Conservation (phyloP, 2,113 vertebrate species). For the Cepphus grylle region DNA sequence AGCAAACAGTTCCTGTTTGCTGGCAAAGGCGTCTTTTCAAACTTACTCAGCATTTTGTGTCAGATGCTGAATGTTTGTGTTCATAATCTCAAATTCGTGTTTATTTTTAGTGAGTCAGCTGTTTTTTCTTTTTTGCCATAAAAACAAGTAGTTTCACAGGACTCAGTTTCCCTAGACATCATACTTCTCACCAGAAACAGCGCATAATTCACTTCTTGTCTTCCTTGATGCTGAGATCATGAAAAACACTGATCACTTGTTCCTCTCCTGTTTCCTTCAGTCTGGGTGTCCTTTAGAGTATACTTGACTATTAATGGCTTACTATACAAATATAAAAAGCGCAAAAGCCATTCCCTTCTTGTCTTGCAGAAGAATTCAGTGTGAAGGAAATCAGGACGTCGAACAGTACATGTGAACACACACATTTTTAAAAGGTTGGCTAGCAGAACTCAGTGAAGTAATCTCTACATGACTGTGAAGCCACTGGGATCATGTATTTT, state of each 20-base stretch:
- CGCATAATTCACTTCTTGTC: neutral
- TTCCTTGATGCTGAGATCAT: neutral
- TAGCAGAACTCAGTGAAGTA: neutral
- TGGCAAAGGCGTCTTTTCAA: neutral
- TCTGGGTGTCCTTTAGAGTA: neutral
- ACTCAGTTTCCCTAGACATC: neutral
- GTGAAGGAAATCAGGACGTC: neutral
- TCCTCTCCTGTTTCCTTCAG: neutral
- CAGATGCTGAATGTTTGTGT: constrained; percentile 28
- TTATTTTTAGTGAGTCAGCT: constrained; percentile 59
- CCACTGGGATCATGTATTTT: neutral
- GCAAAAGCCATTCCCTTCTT: neutral
- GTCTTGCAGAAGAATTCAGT: neutral
- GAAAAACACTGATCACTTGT: neutral
- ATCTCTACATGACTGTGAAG: neutral
- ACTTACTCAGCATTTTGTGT: constrained; percentile 49
- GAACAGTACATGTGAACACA: neutral
- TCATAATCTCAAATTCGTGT: constrained; percentile 58
- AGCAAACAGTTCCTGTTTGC: constrained; percentile 17
- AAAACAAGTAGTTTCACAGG: neutral
- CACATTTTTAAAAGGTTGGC: neutral
- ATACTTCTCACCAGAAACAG: neutral
- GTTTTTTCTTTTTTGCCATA: neutral
- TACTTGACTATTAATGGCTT: neutral
- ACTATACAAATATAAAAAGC: neutral